Base-by-base conservation (phyloP, 2,888 invertebrate genomes). In the Luperina testacea region DNA sequence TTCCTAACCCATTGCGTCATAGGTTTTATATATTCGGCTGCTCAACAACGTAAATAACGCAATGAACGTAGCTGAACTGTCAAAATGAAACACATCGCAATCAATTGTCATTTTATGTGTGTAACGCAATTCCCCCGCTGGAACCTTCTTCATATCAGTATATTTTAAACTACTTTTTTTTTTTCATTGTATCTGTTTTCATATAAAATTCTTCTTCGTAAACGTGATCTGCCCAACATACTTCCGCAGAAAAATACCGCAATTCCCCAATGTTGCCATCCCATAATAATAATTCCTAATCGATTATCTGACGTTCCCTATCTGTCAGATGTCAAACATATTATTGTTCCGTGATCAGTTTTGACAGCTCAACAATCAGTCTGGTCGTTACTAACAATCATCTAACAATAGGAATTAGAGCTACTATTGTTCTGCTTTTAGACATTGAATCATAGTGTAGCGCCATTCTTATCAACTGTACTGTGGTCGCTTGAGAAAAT, bases 261-360 rank as follows among this genome's bases (percentile, higher is more conserved):
- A 8, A 53, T 83, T n/a, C 32, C 57, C 20, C 17, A 67, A 65
- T 84, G 74, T 80, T 63, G 69, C 87, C 70, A 80, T 75, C 57
- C 59, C 27, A 75, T 59, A 80, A 79, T 59, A 80, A 79, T 48
- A 73, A 68, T 48, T 32, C 17, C 11, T 72, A 69, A 83, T 76
- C 75, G 48, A 83, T 76, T 32, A 48, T 38, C 68, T 76, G 75
- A 76, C 75, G 48, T 65, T 61, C 13, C 42, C 67, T 77, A 84
- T 87, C 77, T 74, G 85, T 85, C 81, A 87, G 64, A 78, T 81
- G 85, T 87, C 85, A 78, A 77, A 76, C 42, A 59, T 45, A 72
- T 69, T 70, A 81, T 84, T 87, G 77, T 85, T 87, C 53, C n/a
- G 73, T 64, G 85, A 86, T 85, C 77, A 78, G 78, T 75, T 85